Base-by-base conservation (phyloP, 2,888 invertebrate species). In the Drosophila incognita region DNA sequence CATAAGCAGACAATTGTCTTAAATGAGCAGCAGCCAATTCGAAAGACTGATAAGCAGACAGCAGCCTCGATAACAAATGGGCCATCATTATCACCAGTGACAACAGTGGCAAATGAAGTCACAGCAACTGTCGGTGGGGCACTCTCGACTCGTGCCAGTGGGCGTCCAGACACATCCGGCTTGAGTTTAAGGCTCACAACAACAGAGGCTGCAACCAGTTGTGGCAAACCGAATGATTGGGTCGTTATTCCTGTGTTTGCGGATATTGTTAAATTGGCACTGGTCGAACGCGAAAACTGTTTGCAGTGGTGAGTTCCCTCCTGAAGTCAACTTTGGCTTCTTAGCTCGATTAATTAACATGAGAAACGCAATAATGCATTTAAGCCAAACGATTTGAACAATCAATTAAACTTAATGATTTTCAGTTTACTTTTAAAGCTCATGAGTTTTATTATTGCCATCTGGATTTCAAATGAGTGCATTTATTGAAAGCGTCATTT, bases 191-290 rank as follows among this genome's bases (percentile, higher is more conserved):
- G 13, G 49, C 65, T 31, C 13, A 31, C 86, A 27, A 4, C 61
- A 52, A 15, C 56, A 52, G 6, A 29, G 38, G 27, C 63, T 49
- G 42, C 11, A 38, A 15, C 35, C 36, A 36, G 18, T 48, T 48
- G 60, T 51, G 51, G 21, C 33, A 77, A 66, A 31, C 77, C 62
- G 11, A 77, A 66, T 49, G 76, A 77, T 70, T 93, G 93, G 93
- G 92, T 93, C 85, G 93, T 93, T 82, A 92, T 93, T 83, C 93
- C 93, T 70, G 93, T 93, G 74, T 93, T 92, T 91, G 91, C 92
- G 80, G 93, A 93, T 90, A 93, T 93, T 90, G 93, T 93, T 82
- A 92, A 93, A 91, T 91, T 93, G 82, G 93, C 93, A 69, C 76
- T 93, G 87, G 89, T 87, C 79, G 92, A 92, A 84, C 92, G 93